Evolutionary conservation across 2,888 invertebrate genomes (phyloP), one percentile per base, ranked within the genome.

Genomic region (Agonopterix alstromeriana): DNA sequence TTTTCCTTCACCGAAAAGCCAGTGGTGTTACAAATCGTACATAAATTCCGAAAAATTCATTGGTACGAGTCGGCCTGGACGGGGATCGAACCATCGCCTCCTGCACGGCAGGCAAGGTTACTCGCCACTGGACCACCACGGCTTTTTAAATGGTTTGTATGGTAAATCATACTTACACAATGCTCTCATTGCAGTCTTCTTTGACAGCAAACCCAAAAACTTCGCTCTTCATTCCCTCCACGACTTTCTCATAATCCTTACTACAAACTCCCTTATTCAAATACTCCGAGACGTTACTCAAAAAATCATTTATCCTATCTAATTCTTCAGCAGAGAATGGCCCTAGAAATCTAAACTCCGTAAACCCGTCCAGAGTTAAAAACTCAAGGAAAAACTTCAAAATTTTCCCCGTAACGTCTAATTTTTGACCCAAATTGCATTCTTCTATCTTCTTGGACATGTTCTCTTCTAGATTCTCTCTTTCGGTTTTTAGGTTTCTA

Each of bases 291-390:
- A 67, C 51, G 1, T 56, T 51, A 10, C 55, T 56, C 10, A 75
- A 53, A 41, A 81, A 81, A 1, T 56, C 50, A 5, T 67, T 63
- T 0, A 79, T 61, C 1, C 55, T 57, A 0, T 53, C 45, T 0
- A 61, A 47, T 38, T 78, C 76, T 0, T 63, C 56, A 2, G 51
- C 48, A 0, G 53, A 52, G 50, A 77, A 81, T 0, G 69, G 57
- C 0, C 81, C 81, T 0, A 82, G 55, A 52, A 77, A 80, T 36
- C 77, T 69, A 8, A 79, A 72, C 38, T 79, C 72, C 0, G 59
- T 63, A 56, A 54, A 74, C 0, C 47, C 52, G 0, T 53, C 54
- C 1, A 58, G 53, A 0, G 46, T 45, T 2, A 55, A 42, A 43
- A 80, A 82, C 1, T 77, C 75, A 0, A 49, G 51, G 45, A 79